These are phyloP conservation scores for Phrynosoma blainvillii DNA, from an alignment of 2,113 vertebrate species.

Conservation along the genomic window DNA sequence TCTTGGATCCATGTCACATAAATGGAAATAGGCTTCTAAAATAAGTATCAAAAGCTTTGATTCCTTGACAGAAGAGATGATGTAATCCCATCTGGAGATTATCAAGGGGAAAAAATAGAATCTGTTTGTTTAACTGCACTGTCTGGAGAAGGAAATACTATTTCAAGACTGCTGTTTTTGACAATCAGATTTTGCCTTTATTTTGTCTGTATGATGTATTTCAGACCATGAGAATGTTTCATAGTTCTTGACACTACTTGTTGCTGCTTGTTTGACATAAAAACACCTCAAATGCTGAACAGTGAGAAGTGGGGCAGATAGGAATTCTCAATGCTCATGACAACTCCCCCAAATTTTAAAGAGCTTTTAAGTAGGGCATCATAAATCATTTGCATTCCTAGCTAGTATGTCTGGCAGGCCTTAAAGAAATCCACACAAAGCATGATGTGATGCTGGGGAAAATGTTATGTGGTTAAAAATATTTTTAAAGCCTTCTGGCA, in stretches of 20 bases:
- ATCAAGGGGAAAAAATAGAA: not conserved
- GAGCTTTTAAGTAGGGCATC: not conserved
- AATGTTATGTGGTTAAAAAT: not conserved
- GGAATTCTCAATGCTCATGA: not conserved
- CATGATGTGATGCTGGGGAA: not conserved
- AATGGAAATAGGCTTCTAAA: not conserved
- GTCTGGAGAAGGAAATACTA: not conserved
- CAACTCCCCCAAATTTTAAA: not conserved
- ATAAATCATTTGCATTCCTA: conserved; percentile 10
- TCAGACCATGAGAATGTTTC: not conserved
- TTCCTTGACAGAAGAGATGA: not conserved
- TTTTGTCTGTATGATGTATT: not conserved
- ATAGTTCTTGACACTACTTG: not conserved
- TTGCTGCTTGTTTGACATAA: not conserved
- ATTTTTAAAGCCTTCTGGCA: conserved; percentile 6
- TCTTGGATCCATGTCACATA: not conserved
- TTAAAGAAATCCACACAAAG: not conserved
- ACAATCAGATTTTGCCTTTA: not conserved
- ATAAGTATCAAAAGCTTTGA: not conserved
- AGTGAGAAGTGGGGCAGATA: not conserved
- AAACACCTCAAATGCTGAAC: not conserved
- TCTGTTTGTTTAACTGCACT: not conserved
- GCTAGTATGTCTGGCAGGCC: not conserved
- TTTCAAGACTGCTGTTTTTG: not conserved
- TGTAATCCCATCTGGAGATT: not conserved